phyloP scores from a whole-genome alignment of 1,140 invertebrate species.

The Oscheius sp. region DNA sequence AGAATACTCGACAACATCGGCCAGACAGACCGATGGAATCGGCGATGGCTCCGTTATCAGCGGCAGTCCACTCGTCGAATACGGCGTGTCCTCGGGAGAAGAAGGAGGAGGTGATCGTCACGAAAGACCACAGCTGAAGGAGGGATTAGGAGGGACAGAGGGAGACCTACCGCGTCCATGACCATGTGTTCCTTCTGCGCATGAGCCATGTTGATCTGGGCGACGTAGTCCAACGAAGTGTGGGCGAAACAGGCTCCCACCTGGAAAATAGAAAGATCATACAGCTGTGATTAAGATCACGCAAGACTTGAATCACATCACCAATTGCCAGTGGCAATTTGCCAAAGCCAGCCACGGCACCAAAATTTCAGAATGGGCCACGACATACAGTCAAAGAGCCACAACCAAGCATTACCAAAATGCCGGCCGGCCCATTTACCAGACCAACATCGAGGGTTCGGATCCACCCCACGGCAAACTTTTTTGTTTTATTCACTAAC shows the following conservation, averaged over 20 bases:
- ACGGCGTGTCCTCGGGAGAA: slow-evolving; percentile 51
- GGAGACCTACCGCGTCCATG: slow-evolving; percentile 51
- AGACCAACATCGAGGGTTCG: not conserved
- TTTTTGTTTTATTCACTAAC: too few species aligned
- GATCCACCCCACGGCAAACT: too few species aligned
- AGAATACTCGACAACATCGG: too few species aligned
- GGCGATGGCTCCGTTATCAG: slow-evolving; percentile 30
- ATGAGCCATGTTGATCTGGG: slow-evolving; percentile 55
- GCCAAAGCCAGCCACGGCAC: not conserved
- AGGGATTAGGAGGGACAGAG: not conserved
- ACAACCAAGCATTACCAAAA: too few species aligned
- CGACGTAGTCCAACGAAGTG: slow-evolving; percentile 58
- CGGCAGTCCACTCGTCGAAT: slow-evolving; percentile 50
- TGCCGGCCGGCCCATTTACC: too few species aligned
- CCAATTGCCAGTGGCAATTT: not conserved
- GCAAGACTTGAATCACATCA: not conserved
- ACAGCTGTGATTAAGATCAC: not conserved
- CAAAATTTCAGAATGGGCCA: too few species aligned
- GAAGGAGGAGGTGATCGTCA: slow-evolving; percentile 48
- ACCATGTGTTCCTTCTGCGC: slow-evolving; percentile 53
- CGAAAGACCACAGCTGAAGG: slow-evolving; percentile 55
- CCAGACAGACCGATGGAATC: slow-evolving; percentile 17
- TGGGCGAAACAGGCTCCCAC: slow-evolving; percentile 60
- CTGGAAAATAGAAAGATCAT: not conserved
- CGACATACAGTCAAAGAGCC: too few species aligned